A percentile compares a stretch with the other conserved stretches of the same genome.
Evolutionary conservation across 2,797 vertebrate species (phyloP).

Genomic region (Ceyx erithaca): DNA sequence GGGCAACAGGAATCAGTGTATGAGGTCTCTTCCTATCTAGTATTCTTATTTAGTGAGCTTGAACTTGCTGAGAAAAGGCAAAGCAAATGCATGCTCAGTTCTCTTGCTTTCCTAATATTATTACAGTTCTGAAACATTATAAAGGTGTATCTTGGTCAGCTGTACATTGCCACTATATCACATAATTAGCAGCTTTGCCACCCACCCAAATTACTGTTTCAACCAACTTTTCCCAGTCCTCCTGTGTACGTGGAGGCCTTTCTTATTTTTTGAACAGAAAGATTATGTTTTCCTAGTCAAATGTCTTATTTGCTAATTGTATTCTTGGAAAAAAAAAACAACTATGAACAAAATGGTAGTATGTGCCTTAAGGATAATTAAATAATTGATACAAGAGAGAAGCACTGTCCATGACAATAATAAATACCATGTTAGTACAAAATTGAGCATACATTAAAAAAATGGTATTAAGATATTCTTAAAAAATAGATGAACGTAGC

Average conservation of each 20-base stretch:
- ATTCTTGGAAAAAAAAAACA: not conserved
- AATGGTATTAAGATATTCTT: not conserved
- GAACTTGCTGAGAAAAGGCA: not conserved
- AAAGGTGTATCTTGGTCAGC: not conserved
- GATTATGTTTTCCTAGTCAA: not conserved
- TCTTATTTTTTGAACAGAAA: not conserved
- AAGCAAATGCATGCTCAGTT: not conserved
- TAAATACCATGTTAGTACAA: not conserved
- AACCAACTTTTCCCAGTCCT: not conserved
- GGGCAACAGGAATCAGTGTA: not conserved
- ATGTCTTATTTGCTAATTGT: not conserved
- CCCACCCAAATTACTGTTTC: not conserved
- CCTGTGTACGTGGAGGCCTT: not conserved
- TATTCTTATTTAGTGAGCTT: not conserved
- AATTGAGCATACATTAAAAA: not conserved
- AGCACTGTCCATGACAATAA: not conserved
- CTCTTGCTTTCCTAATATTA: not conserved
- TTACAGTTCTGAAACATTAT: not conserved
- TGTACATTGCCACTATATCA: not conserved
- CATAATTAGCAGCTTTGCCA: not conserved
- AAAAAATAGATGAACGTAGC: not conserved
- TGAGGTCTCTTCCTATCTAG: not conserved
- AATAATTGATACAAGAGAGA: not conserved
- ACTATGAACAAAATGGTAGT: not conserved
- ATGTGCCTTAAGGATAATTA: not conserved